These are phyloP conservation scores for Phenganax marumi DNA, from an alignment of 92 coral and sea anemone genomes.

Conservation along the genomic window DNA sequence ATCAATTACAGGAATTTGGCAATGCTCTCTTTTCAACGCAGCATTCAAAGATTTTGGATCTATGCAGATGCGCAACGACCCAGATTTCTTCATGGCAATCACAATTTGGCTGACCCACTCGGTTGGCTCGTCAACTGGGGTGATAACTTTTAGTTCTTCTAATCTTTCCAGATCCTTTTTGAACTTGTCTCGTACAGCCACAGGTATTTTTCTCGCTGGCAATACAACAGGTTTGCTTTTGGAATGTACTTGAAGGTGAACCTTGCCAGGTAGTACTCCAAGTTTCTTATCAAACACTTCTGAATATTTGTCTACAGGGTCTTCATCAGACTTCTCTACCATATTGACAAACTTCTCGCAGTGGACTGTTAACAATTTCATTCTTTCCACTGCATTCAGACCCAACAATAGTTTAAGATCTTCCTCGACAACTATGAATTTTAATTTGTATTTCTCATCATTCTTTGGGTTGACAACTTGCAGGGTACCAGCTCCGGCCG, in stretches of 20 bases:
- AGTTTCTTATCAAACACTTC: constrained; percentile 32
- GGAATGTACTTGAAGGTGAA: constrained; percentile 38
- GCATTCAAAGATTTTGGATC: constrained; percentile 22
- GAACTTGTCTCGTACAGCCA: constrained; percentile 33
- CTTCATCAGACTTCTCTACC: constrained; percentile 22
- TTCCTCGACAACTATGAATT: constrained; percentile 40
- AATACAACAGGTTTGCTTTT: constrained; percentile 24
- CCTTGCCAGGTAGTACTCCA: constrained; percentile 47
- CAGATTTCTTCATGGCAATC: constrained; percentile 39
- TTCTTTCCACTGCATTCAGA: constrained; percentile 41
- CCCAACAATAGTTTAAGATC: constrained; percentile 36
- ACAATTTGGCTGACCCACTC: constrained; percentile 44
- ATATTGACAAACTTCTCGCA: constrained; percentile 41
- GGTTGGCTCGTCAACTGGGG: no score
- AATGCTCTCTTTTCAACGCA: constrained; percentile 19
- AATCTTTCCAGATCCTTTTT: no score
- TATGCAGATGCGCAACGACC: constrained; percentile 7
- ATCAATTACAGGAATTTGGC: constrained; percentile 24
- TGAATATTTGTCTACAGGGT: constrained; percentile 27
- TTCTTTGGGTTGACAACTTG: constrained; percentile 33
- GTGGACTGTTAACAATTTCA: constrained; percentile 29
- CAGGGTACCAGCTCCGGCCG: constrained; percentile 40
- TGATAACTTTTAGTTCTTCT: no score
- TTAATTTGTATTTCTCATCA: constrained; percentile 32
- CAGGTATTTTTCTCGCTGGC: constrained; percentile 41